Evolutionary conservation across 2,113 vertebrate species (phyloP).

Genomic region (Plecotus auritus): DNA sequence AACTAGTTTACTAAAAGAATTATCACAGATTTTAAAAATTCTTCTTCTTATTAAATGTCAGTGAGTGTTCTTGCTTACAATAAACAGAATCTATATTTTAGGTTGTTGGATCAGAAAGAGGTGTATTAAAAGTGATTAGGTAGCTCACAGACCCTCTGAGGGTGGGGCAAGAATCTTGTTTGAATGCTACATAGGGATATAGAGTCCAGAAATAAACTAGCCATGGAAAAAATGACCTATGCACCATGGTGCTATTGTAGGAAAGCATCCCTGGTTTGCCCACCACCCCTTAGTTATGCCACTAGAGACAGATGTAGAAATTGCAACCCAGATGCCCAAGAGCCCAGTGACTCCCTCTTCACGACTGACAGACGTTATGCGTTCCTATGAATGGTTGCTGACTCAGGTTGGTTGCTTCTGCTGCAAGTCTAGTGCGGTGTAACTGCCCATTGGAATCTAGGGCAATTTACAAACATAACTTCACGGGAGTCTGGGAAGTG

Average conservation of each 20-base stretch:
- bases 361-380: not conserved
- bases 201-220: not conserved
- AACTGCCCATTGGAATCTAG: not conserved
- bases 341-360: not conserved
- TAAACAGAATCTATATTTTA: not conserved
- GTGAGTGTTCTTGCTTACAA: not conserved
- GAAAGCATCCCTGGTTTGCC: not conserved
- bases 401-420: not conserved
- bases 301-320: not conserved
- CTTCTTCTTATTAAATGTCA: constrained; percentile 3
- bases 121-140: not conserved
- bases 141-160: not conserved
- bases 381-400: not conserved
- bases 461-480: not conserved
- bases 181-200: not conserved
- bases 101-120: not conserved
- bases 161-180: not conserved
- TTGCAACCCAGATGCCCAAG: not conserved
- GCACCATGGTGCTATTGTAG: not conserved
- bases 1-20: not conserved
- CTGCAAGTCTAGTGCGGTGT: not conserved
- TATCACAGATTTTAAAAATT: not conserved
- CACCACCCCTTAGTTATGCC: not conserved
- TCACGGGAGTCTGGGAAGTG: not conserved
- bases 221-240: not conserved